Evolutionary conservation across 2,797 vertebrate species (phyloP).

Genomic region (Anniella stebbinsi): DNA sequence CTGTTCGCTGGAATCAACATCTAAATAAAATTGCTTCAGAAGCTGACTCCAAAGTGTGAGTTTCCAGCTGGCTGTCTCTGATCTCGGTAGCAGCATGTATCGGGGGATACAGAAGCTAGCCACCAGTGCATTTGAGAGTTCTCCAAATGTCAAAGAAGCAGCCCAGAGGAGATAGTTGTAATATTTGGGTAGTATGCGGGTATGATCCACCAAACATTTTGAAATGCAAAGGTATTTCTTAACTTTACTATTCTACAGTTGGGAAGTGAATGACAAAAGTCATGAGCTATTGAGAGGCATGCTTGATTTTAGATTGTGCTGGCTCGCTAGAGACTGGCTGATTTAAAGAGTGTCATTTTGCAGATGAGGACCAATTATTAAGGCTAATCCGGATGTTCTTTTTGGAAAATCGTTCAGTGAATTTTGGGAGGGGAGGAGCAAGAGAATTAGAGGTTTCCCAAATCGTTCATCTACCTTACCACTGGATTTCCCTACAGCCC

Average conservation of each 20-base stretch:
- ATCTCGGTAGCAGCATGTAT: background rate
- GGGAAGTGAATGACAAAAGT: background rate
- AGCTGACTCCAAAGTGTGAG: background rate
- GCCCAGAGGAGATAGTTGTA: background rate
- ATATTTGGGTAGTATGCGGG: accelerated
- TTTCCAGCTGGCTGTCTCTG: background rate
- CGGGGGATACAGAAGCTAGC: background rate
- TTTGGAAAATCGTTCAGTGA: background rate
- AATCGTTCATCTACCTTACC: too few species aligned
- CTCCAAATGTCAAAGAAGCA: background rate
- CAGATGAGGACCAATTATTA: too few species aligned
- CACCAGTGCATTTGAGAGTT: background rate
- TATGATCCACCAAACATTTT: background rate
- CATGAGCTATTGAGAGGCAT: background rate
- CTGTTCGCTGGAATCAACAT: background rate
- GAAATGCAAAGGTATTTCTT: background rate
- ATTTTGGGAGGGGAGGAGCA: too few species aligned
- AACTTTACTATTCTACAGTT: background rate
- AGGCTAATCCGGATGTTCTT: background rate
- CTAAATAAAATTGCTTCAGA: background rate
- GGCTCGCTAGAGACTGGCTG: background rate
- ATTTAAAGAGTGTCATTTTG: background rate
- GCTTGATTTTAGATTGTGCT: background rate
- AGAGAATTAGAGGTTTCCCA: too few species aligned
- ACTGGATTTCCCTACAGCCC: too few species aligned